These are phyloP conservation scores for Riptortus pedestris DNA, from an alignment of 1,140 invertebrate genomes.

Conservation along the genomic window DNA sequence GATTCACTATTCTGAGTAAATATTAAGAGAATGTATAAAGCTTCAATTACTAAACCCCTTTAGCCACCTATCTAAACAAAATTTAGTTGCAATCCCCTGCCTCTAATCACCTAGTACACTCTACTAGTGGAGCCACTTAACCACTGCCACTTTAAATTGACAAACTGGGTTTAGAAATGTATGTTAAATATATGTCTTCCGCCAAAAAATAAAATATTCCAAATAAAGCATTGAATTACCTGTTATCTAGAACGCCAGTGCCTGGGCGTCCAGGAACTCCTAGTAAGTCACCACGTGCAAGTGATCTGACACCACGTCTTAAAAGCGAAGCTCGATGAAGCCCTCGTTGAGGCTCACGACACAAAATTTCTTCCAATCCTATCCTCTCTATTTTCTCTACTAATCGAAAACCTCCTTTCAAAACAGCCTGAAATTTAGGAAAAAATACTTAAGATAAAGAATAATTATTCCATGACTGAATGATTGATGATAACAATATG, in stretches of 20 bases:
- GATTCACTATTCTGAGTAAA: no score
- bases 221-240: slow-evolving; percentile 23
- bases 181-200: no score
- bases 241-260: slow-evolving; percentile 41
- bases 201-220: not conserved
- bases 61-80: no score
- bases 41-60: no score
- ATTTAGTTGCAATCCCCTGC: no score
- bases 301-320: not conserved
- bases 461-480: not conserved
- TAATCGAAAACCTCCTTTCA: slow-evolving; percentile 44
- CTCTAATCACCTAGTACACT: no score
- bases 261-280: slow-evolving; percentile 46
- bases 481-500: not conserved
- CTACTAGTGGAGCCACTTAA: no score
- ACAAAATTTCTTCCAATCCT: slow-evolving; percentile 53
- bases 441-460: not conserved
- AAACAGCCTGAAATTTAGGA: slow-evolving; percentile 30
- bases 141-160: no score
- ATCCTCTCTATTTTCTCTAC: slow-evolving; percentile 57
- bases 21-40: no score
- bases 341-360: not conserved
- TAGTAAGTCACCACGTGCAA: slow-evolving; percentile 28
- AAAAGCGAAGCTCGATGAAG: not conserved
- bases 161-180: no score